Evolutionary conservation across 1,140 invertebrate species (phyloP), one percentile per base, ranked within the genome.

Genomic region (Euura saliciscinereae): DNA sequence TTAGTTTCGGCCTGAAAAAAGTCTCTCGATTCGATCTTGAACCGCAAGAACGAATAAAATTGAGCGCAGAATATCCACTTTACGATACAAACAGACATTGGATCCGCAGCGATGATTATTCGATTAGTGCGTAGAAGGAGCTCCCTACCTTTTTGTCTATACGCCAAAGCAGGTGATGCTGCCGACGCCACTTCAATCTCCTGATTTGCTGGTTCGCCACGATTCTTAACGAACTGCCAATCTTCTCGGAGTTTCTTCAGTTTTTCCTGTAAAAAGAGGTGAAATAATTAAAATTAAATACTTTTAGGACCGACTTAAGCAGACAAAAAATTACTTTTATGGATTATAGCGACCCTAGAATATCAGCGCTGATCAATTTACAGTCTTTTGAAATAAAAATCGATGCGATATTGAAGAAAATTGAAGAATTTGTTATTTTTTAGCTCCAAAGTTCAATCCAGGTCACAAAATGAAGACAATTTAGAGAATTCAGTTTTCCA

Each of bases 161-260:
- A 64, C 11, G 72, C 59, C 2, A 72, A 10, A 44, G 64, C 42
- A 69, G 75, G 71, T 6, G 70, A 44, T 11, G 5, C 64, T 6
- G 71, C 28, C 6, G 78, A 42, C 51, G 65, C 51, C 1, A 75
- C 28, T 65, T 84, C 81, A 45, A 71, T 65, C 44, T 79, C 78
- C 28, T 28, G 28, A 28, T 28, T 28, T 43, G 75, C 46, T 11
- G 79, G 71, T 73, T 86, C 86, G 4, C 84, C 86, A 6, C 84
- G 80, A 73, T 84, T 87, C 72, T 89, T 90, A 45, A 91, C 81
- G 72, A 88, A 88, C 43, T 89, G 87, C 91, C 91, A 93, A 79
- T 91, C 90, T 71, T 90, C 89, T 44, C 89, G 86, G 65, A 93
- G 79, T 75, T 90, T 89, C 72, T 89, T 89, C 68, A 89, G 82